Percentiles rank a stretch among this genome's conserved stretches.
Conservation (phyloP, 2,113 vertebrate genomes). For the Orthonyx spaldingii region DNA sequence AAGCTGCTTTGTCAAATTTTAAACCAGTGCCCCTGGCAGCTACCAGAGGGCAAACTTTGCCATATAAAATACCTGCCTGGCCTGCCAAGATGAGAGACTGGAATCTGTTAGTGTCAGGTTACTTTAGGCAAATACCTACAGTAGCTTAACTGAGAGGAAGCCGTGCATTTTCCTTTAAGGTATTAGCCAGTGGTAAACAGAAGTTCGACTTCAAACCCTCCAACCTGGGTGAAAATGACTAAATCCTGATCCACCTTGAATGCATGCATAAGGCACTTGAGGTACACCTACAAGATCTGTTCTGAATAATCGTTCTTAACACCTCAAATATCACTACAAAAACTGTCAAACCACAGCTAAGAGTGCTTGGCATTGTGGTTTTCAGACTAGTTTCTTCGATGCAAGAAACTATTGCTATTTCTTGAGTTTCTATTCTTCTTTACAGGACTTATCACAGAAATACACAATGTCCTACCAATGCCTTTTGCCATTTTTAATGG, state of each 20-base stretch:
- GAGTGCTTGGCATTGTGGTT: not conserved
- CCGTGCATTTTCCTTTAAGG: not conserved
- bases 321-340: not conserved
- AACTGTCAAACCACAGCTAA: not conserved
- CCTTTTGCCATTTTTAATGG: not conserved
- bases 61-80: not conserved
- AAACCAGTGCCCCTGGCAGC: not conserved
- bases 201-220: not conserved
- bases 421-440: not conserved
- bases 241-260: not conserved
- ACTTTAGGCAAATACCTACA: not conserved
- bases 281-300: not conserved
- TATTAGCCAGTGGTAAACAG: not conserved
- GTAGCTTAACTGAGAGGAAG: not conserved
- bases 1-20: not conserved
- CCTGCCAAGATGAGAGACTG: not conserved
- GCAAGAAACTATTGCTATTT: no score
- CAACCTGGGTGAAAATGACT: not conserved
- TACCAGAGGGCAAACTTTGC: not conserved
- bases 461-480: not conserved
- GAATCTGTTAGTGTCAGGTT: not conserved
- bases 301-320: not conserved
- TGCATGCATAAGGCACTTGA: not conserved
- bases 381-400: not conserved
- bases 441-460: not conserved